Conservation (phyloP, 64 coral and sea anemone genomes). For the Pocillopora verrucosa region DNA sequence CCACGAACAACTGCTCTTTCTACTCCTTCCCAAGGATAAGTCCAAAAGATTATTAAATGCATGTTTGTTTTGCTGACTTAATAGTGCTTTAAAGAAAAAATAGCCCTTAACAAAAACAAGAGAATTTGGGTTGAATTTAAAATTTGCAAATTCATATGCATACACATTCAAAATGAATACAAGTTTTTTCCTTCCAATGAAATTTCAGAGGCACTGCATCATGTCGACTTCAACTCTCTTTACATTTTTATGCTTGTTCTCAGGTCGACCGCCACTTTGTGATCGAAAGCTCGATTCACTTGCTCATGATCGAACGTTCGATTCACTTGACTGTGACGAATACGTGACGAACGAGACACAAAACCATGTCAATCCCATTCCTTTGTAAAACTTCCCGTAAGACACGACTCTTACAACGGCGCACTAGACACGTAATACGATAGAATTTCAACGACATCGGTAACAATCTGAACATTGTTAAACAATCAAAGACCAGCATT, state of each 20-base stretch:
- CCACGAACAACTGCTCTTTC: too few relatives aligned
- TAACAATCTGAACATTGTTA: neutral
- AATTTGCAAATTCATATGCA: too few relatives aligned
- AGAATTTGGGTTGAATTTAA: too few relatives aligned
- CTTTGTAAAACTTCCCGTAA: neutral
- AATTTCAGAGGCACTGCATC: neutral
- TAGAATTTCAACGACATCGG: neutral
- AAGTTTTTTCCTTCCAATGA: too few relatives aligned
- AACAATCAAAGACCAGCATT: neutral
- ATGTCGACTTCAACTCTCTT: neutral
- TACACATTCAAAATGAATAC: too few relatives aligned
- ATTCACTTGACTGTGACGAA: conserved; percentile 19
- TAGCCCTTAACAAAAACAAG: too few relatives aligned
- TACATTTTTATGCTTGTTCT: neutral
- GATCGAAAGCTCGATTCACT: neutral
- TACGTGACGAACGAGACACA: conserved; percentile 1
- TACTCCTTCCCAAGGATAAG: too few relatives aligned
- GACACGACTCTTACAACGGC: neutral
- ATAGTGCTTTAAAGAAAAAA: too few relatives aligned
- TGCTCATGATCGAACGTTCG: neutral
- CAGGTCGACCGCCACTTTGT: neutral
- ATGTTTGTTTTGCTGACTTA: too few relatives aligned
- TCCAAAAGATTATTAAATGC: too few relatives aligned
- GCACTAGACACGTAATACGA: neutral
- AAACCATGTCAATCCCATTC: neutral